These are phyloP conservation scores for Drosophila koepferae DNA, from an alignment of 2,888 invertebrate genomes.

Conservation along the genomic window DNA sequence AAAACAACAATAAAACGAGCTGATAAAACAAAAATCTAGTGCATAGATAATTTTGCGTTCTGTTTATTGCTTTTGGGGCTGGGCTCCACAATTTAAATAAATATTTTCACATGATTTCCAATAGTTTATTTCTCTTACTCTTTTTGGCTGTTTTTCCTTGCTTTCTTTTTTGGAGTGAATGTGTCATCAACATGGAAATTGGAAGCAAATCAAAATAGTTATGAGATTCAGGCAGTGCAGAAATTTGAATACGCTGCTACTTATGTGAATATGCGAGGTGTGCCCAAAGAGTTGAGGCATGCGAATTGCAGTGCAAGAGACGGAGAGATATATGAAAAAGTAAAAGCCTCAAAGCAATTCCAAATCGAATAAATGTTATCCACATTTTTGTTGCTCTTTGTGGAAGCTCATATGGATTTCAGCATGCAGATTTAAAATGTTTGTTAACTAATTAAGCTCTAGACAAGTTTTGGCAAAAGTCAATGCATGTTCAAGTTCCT, in stretches of 20 bases:
- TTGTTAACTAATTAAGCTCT: too few relatives aligned
- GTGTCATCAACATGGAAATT: constrained; percentile 37
- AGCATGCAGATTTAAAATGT: too few relatives aligned
- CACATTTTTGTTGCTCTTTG: too few relatives aligned
- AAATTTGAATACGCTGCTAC: not conserved
- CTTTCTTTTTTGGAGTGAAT: constrained; percentile 17
- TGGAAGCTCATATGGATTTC: too few relatives aligned
- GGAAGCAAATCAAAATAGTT: constrained; percentile 16
- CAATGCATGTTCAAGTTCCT: too few relatives aligned
- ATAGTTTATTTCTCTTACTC: not conserved
- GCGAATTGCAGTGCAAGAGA: too few relatives aligned
- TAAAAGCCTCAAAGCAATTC: too few relatives aligned
- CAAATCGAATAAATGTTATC: too few relatives aligned
- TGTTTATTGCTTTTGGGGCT: constrained; percentile 51
- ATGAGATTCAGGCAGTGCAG: not conserved
- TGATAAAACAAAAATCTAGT: constrained; percentile 25
- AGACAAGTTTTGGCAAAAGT: too few relatives aligned
- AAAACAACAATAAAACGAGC: constrained; percentile 19
- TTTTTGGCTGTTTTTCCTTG: not conserved
- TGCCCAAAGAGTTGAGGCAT: not conserved
- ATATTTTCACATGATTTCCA: constrained; percentile 62
- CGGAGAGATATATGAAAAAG: too few relatives aligned
- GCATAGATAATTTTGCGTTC: constrained; percentile 50
- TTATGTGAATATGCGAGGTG: not conserved
- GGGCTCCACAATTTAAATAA: constrained; percentile 55